Evolutionary conservation across 2,113 vertebrate species (phyloP), one percentile per base, ranked within the genome.

Genomic region (Alethe castanea): DNA sequence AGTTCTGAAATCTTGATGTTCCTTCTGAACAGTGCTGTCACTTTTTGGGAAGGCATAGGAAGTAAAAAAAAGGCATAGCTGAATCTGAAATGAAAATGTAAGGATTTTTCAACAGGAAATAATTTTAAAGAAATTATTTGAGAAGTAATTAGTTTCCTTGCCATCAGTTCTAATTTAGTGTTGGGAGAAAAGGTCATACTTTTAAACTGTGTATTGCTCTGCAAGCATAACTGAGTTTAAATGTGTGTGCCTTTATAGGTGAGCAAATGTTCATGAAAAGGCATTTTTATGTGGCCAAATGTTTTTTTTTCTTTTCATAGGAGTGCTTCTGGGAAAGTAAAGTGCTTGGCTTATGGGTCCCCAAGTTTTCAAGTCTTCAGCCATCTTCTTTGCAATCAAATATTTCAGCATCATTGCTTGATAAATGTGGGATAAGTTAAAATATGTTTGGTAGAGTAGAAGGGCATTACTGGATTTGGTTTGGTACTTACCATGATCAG

Each of bases 31-130:
- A 53, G 23, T 28, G 24, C 66, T 96, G 74, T 96, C 70, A 24
- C 65, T 88, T 94, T 69, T 91, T 64, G 90, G 47, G 90, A 79
- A 81, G 82, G 90, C 88, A 42, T 6, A 45, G 61, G 44, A 95
- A 82, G 44, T n/a, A 62, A 78, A 73, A 83, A 84, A 67, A 80
- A 94, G 47, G n/a, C 66, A 5, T 80, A 85, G 65, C 86, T 90
- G 81, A 90, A 61, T 59, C 71, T 83, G 38, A 76, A 94, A 66
- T 84, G 56, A 82, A 94, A 95, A 78, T 65, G 19, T 57, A 89
- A 94, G 65, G 24, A 6, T 81, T 94, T 92, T 94, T 40, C 18
- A 71, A 26, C 29, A 88, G 62, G 62, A 92, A 80, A 67, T 92
- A 0, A 40, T 61, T 80, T 87, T 54, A 65, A n/a, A 45, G 64